Base-by-base conservation (phyloP, 1,140 invertebrate genomes). In the Choristoneura fumiferana region DNA sequence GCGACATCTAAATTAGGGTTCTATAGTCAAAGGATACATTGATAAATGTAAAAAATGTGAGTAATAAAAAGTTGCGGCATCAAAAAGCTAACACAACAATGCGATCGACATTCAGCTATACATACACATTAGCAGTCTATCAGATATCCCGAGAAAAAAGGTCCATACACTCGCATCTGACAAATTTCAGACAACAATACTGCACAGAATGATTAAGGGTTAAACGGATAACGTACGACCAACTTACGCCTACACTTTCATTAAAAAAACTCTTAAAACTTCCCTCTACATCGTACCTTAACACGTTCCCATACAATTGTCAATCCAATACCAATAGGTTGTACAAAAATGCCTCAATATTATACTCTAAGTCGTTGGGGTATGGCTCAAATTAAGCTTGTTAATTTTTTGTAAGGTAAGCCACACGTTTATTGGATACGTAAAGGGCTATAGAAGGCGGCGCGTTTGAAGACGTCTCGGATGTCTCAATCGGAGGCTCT, bases 401-500 rank as follows among this genome's bases (percentile, higher is more conserved):
- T 33, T 14, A 10, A 33, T 52, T 22, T 29, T 49, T 49, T 3
- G 33, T 53, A 63, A 39, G 76, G 69, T 78, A 76, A 68, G 65
- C 39, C 5, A 15, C 22, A 8, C 12, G 10, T 59, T 78, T 73
- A 73, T 71, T 65, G 72, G 40, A 78, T 81, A 81, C 52, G 70
- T 62, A 72, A 74, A 80, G 72, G 78, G 68, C 71, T 79, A 84
- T 81, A 84, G 78, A 81, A 76, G 70, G 77, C 84, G 84, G 81
- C 65, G 17, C 78, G 72, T 84, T 87, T 87, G 84, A 87, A 73
- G 68, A 54, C 76, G 84, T 78, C 69, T 87, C 84, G 81, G 84
- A 87, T 87, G 81, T 84, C 84, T 87, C 81, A 82, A 84, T 84
- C 80, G 78, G 67, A 81, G 77, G 79, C 81, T 81, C 76, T 67